phyloP scores from a whole-genome alignment of 2,113 vertebrate genomes.

The Sylvilagus bachmani region DNA sequence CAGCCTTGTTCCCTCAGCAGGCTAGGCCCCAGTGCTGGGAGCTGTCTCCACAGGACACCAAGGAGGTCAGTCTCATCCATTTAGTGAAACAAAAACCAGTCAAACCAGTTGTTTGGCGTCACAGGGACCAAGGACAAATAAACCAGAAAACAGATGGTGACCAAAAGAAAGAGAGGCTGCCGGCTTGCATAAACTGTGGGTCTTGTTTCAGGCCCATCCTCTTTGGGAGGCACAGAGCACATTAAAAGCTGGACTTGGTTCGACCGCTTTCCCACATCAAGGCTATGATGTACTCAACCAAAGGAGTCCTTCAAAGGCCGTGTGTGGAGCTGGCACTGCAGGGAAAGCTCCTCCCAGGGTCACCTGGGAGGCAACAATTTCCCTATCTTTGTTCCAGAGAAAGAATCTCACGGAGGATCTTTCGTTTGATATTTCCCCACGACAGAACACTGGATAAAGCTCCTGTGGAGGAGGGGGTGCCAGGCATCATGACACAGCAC shows the following conservation, averaged over 20 bases:
- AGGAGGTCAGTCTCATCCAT: slow-evolving; percentile 26
- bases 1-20: background rate
- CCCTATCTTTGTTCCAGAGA: background rate
- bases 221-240: background rate
- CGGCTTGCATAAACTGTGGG: background rate
- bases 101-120: slow-evolving; percentile 55
- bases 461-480: too few species aligned
- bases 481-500: too few species aligned
- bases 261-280: background rate
- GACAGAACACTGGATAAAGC: background rate
- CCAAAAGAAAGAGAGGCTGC: background rate
- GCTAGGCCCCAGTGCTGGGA: background rate
- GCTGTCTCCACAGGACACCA: slow-evolving; percentile 15
- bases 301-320: background rate
- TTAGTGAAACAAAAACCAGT: slow-evolving; percentile 53
- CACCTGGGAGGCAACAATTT: background rate
- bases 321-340: background rate
- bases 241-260: background rate
- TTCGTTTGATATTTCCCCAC: background rate
- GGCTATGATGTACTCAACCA: background rate
- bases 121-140: slow-evolving; percentile 51
- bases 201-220: fast-evolving
- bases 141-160: slow-evolving; percentile 51
- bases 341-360: background rate
- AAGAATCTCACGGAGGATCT: background rate